Conservation (phyloP, 1,140 invertebrate genomes). For the Asbolus verrucosus region DNA sequence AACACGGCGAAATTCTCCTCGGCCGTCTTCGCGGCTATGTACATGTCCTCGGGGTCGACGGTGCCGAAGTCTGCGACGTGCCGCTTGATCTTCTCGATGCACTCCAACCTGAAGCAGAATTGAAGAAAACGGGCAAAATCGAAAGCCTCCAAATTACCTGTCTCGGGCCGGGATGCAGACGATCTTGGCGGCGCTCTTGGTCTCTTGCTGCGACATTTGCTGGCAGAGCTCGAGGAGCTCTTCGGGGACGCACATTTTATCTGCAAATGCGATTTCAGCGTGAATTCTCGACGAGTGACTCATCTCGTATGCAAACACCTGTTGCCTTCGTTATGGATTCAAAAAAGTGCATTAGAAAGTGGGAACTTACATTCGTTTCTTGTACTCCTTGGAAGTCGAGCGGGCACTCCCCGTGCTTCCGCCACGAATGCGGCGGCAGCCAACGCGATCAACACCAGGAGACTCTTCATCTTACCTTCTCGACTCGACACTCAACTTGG, state of each 20-base stretch:
- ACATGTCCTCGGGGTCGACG: slow-evolving; percentile 87
- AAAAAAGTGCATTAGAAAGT: no score
- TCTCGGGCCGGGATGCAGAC: slow-evolving; percentile 78
- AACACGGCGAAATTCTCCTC: slow-evolving; percentile 75
- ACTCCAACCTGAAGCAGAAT: slow-evolving; percentile 72
- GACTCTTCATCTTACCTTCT: no score
- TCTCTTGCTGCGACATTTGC: slow-evolving; percentile 74
- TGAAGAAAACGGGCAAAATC: not conserved
- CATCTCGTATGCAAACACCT: no score
- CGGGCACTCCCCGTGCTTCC: no score
- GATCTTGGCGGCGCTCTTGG: slow-evolving; percentile 72
- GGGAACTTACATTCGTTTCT: no score
- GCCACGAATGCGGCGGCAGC: no score
- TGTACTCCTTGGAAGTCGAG: no score
- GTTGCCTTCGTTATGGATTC: no score
- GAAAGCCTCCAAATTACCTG: slow-evolving; percentile 66
- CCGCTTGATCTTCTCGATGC: slow-evolving; percentile 78
- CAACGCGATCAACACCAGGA: no score
- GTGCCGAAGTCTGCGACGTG: slow-evolving; percentile 83
- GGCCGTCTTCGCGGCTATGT: slow-evolving; percentile 78
- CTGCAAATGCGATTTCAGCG: no score
- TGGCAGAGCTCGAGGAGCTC: slow-evolving; percentile 72
- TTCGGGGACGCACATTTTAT: slow-evolving; percentile 78
- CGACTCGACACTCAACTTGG: no score
- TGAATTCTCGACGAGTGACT: no score